Conservation (phyloP, 1,140 invertebrate genomes). For the Pogonus chalceus region DNA sequence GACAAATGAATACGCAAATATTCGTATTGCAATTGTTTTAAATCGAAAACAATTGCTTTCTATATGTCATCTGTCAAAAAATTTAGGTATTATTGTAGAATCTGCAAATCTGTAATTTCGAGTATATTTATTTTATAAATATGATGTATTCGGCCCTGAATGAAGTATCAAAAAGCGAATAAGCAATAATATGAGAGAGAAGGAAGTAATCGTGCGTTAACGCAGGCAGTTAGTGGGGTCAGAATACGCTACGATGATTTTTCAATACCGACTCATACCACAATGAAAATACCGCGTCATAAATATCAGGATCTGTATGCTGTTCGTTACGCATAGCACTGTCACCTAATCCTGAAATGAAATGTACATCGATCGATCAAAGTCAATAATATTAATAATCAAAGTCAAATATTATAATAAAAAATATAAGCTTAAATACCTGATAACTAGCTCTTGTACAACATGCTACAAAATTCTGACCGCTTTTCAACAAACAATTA, state of each 20-base stretch:
- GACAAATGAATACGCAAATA: no score
- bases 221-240: constrained; percentile 1
- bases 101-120: no score
- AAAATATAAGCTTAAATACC: constrained; percentile 1
- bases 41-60: no score
- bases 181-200: not conserved
- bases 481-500: not conserved
- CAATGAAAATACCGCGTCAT: not conserved
- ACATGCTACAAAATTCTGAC: constrained; percentile 1
- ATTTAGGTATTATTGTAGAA: no score
- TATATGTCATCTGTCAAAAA: no score
- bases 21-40: no score
- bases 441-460: not conserved
- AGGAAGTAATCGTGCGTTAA: not conserved
- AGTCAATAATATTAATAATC: constrained; percentile 32
- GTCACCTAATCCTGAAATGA: constrained; percentile 16
- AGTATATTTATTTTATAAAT: no score
- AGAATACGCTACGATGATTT: constrained; percentile 3
- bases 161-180: not conserved
- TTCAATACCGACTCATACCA: constrained; percentile 1
- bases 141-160: not conserved
- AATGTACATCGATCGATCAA: constrained; percentile 27
- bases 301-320: not conserved
- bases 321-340: not conserved
- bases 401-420: constrained; percentile 19